Conservation (phyloP, 2,888 invertebrate genomes). For the Hybos culiciformis region DNA sequence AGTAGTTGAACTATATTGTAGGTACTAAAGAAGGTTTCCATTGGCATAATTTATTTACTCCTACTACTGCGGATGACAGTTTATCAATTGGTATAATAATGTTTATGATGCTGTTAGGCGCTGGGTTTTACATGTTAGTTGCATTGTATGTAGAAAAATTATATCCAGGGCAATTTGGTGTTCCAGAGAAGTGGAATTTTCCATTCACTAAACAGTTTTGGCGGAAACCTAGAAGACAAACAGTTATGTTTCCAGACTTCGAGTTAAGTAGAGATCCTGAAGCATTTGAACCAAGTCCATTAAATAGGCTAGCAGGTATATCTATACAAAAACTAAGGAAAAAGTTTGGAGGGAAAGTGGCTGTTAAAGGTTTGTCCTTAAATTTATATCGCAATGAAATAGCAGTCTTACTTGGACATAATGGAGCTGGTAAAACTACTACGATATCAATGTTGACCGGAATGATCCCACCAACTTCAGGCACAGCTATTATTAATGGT, state of each 20-base stretch:
- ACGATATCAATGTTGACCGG: too few species aligned
- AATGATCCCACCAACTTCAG: constrained; percentile 47
- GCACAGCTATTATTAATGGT: constrained; percentile 54
- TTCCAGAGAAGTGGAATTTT: constrained; percentile 72
- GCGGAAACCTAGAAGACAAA: too few species aligned
- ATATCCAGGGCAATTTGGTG: constrained; percentile 75
- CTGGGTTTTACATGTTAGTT: constrained; percentile 47
- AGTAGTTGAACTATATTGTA: too few species aligned
- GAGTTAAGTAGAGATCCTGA: constrained; percentile 15
- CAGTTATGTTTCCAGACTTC: constrained; percentile 20
- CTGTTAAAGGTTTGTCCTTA: constrained; percentile 49
- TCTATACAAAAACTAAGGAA: constrained; percentile 46
- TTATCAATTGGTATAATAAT: constrained; percentile 57
- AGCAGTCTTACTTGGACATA: constrained; percentile 65
- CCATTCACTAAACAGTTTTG: constrained; percentile 48
- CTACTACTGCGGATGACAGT: constrained; percentile 51
- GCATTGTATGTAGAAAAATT: constrained; percentile 79
- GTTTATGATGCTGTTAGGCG: constrained; percentile 44
- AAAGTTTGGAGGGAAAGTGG: constrained; percentile 35
- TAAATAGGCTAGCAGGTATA: constrained; percentile 33
- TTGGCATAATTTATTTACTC: constrained; percentile 42
- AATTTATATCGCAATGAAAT: constrained; percentile 81
- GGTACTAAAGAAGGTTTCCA: constrained; percentile 49
- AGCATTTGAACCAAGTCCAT: constrained; percentile 38
- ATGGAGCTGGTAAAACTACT: too few species aligned